phyloP scores from a whole-genome alignment of 2,888 invertebrate species.

The Callinectes sapidus region DNA sequence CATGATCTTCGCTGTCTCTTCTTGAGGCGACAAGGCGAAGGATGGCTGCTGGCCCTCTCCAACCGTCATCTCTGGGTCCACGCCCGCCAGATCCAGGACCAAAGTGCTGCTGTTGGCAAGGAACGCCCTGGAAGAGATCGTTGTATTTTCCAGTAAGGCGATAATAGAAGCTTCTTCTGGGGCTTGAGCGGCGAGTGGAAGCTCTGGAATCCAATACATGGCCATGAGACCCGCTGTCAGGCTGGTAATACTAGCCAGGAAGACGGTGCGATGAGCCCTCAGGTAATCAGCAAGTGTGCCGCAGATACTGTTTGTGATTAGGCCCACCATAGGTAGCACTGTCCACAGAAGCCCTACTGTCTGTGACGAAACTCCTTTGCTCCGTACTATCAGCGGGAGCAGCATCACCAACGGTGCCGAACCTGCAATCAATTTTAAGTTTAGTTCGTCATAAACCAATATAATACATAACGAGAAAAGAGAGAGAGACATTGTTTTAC shows the following conservation, averaged over 20 bases:
- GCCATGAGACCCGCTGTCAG: constrained; percentile 15
- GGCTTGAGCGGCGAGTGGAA: not conserved
- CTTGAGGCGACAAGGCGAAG: not conserved
- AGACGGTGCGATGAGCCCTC: constrained; percentile 62
- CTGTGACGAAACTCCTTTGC: constrained; percentile 51
- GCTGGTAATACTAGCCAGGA: constrained; percentile 43
- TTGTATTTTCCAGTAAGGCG: not conserved
- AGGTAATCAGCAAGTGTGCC: constrained; percentile 68
- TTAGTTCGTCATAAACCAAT: not conserved
- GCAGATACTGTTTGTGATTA: constrained; percentile 54
- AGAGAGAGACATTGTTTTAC: not conserved
- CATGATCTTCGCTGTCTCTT: not conserved
- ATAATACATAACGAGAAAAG: not conserved
- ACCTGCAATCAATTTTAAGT: constrained; percentile 20
- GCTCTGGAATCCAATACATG: constrained; percentile 37
- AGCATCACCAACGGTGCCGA: constrained; percentile 29
- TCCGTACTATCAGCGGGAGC: constrained; percentile 54
- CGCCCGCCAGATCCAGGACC: not conserved
- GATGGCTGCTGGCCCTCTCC: constrained; percentile 38
- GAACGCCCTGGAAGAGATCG: no score
- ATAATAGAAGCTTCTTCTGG: not conserved
- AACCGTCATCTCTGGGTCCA: constrained; percentile 50
- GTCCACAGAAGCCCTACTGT: constrained; percentile 57
- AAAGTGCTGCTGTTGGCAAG: not conserved
- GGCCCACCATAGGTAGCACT: constrained; percentile 43